These are phyloP conservation scores for Xiphophorus birchmanni DNA, from an alignment of 2,797 vertebrate species.

Conservation along the genomic window DNA sequence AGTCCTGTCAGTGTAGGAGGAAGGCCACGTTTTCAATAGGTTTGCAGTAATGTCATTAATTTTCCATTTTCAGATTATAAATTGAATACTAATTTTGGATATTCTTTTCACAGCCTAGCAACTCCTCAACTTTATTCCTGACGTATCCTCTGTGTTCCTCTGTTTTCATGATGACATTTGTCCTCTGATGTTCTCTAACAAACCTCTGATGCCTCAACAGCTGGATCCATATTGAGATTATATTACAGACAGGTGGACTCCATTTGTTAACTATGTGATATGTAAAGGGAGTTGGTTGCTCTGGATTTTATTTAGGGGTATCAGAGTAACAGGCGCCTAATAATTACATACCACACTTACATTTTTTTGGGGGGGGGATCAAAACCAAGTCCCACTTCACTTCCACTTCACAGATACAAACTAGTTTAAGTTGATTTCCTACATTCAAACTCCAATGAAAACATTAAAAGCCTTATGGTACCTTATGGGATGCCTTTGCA, in stretches of 20 bases:
- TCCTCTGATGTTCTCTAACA: too few relatives aligned
- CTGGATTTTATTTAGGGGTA: background rate
- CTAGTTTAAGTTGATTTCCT: too few relatives aligned
- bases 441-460: too few relatives aligned
- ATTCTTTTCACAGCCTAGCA: background rate
- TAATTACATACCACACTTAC: background rate
- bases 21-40: background rate
- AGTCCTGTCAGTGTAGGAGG: background rate
- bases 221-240: too few relatives aligned
- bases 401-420: too few relatives aligned
- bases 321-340: background rate
- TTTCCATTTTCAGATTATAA: background rate
- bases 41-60: background rate
- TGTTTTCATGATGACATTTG: background rate
- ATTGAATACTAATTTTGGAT: background rate
- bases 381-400: too few relatives aligned
- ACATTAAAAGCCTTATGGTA: too few relatives aligned
- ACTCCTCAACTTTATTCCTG: background rate
- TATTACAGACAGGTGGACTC: background rate
- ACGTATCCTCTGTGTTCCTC: background rate
- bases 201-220: too few relatives aligned
- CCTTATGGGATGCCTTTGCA: background rate
- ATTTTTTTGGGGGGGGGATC: background rate
- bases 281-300: background rate
- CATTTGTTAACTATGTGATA: background rate